Base-by-base conservation (phyloP, 2,797 vertebrate species). In the Argyrosomus regius region DNA sequence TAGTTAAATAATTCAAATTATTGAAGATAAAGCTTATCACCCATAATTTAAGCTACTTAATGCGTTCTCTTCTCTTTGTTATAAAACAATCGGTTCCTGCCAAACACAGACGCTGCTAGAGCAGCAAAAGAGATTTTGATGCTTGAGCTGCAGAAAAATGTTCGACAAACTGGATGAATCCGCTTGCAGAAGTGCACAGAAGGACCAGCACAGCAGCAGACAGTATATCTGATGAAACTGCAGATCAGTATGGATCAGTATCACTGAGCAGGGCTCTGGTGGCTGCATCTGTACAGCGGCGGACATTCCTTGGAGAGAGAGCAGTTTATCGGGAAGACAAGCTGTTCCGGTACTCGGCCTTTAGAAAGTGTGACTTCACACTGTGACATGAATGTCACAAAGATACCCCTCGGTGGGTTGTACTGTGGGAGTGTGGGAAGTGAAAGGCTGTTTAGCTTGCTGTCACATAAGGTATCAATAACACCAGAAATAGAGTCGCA, bases 301-400 rank as follows among this genome's bases (percentile, higher is more conserved):
- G 59, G 63, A 56, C 75, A 6, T 3, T 70, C 74, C 66, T 74
- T 0, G 14, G 61, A 77, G 78, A 63, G 50, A 18, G 18, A 10
- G 0, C 28, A 1, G 58, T 66, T 74, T 68, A 77, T 67, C 52
- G 5, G 16, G 60, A 22, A 11, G 81, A 78, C 81, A 65, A 77
- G 78, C 81, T 59, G 64, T 54, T 63, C 35, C 22, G 76, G 64
- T 43, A 1, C 76, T 67, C 56, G 14, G 63, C 67, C 75, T 75
- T 64, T 52, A 39, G 6, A 61, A 28, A 65, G 45, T 56, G 77
- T 45, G 77, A 75, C 22, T 82, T 86, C 70, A 69, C 64, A 41
- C 76, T 68, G 77, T 45, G 68, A 71, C 50, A 13, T 57, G 69
- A 80, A 88, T 78, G 77, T 78, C 81, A 80, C 54, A 46, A 16